These are phyloP conservation scores for Rosalia funebris DNA, from an alignment of 2,888 invertebrate species.

Conservation along the genomic window DNA sequence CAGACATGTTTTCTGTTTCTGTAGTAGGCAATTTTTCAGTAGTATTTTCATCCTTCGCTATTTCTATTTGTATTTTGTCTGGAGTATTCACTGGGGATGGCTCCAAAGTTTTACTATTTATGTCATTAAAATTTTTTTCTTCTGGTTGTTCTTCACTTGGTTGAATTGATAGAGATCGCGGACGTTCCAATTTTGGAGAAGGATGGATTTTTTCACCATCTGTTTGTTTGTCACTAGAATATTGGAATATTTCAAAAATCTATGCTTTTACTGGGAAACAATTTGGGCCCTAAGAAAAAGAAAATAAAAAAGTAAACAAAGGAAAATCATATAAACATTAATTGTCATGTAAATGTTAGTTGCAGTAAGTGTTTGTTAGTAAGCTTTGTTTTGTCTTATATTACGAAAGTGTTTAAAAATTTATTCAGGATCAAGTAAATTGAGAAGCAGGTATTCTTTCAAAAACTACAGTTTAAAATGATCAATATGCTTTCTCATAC, in stretches of 20 bases:
- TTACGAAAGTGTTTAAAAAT: too few species aligned
- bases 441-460: too few species aligned
- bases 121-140: constrained; percentile 38
- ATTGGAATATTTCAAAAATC: constrained; percentile 45
- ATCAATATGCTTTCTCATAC: too few species aligned
- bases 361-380: too few species aligned
- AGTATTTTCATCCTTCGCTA: constrained; percentile 20
- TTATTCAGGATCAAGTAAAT: too few species aligned
- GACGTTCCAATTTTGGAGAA: constrained; percentile 61
- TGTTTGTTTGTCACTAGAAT: constrained; percentile 56
- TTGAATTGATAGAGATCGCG: constrained; percentile 66
- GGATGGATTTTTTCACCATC: constrained; percentile 21
- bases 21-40: constrained; percentile 29
- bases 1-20: constrained; percentile 49
- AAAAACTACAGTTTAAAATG: too few species aligned
- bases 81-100: constrained; percentile 5
- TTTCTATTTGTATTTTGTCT: constrained; percentile 8
- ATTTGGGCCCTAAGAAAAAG: constrained; percentile 58
- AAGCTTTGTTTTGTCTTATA: too few species aligned
- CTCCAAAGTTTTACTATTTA: constrained; percentile 28
- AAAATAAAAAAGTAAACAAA: constrained; percentile 45
- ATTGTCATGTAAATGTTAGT: too few species aligned
- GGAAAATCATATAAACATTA: constrained; percentile 30
- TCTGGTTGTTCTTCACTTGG: constrained; percentile 63
- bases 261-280: constrained; percentile 56